phyloP scores from a whole-genome alignment of 2,113 vertebrate species.

The Hyaena hyaena region DNA sequence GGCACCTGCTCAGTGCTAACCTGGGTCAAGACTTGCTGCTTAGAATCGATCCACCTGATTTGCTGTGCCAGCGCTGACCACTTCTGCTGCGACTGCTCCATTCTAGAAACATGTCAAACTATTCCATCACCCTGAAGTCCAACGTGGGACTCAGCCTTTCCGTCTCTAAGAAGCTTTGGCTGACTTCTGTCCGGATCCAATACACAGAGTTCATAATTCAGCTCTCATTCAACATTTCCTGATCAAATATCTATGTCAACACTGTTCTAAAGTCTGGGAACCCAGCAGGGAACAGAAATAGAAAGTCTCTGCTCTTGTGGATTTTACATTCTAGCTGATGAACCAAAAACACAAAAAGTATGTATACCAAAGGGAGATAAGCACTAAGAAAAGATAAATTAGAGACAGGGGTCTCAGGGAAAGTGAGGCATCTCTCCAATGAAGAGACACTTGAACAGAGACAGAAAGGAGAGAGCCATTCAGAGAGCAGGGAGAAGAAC shows the following conservation, averaged over 20 bases:
- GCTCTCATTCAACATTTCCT: neutral
- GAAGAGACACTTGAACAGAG: neutral
- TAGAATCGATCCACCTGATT: neutral
- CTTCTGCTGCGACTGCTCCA: neutral
- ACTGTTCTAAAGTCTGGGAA: neutral
- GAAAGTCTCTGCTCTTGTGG: neutral
- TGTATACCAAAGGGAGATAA: neutral
- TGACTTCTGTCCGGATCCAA: neutral
- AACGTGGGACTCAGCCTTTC: neutral
- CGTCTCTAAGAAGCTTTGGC: neutral
- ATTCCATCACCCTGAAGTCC: neutral
- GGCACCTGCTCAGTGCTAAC: neutral
- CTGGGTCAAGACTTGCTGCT: neutral
- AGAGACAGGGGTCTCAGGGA: neutral
- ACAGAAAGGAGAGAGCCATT: neutral
- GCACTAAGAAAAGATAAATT: neutral
- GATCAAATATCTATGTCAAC: neutral
- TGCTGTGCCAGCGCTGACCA: neutral
- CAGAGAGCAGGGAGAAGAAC: neutral
- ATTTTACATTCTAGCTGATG: neutral
- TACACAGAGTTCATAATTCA: neutral
- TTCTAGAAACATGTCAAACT: neutral
- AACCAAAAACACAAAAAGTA: neutral
- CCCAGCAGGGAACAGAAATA: neutral
- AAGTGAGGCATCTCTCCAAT: neutral